phyloP scores from a whole-genome alignment of 2,888 invertebrate species.

The Pyrochroa serraticornis region DNA sequence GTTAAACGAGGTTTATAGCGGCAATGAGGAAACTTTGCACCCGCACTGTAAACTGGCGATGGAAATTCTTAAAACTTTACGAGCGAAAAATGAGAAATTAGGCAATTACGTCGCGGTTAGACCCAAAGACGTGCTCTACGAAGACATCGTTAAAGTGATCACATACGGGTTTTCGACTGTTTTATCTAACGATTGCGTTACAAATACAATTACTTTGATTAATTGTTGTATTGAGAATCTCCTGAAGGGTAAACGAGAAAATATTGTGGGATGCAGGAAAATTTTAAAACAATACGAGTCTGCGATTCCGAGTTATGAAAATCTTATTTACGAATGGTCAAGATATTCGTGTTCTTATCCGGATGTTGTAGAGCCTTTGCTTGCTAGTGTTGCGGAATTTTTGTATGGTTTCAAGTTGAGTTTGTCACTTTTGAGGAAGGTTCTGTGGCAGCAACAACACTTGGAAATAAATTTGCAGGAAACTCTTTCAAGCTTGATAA shows the following conservation, averaged over 20 bases:
- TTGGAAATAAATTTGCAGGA: slow-evolving; percentile 40
- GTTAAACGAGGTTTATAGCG: slow-evolving; percentile 58
- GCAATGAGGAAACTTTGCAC: slow-evolving; percentile 56
- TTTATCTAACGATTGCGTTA: slow-evolving; percentile 35
- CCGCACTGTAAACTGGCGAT: slow-evolving; percentile 59
- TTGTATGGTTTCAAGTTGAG: slow-evolving; percentile 67
- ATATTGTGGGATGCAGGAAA: neutral
- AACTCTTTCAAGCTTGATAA: slow-evolving; percentile 59
- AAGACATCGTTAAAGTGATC: slow-evolving; percentile 62
- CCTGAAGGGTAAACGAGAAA: slow-evolving; percentile 4
- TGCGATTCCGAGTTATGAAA: slow-evolving; percentile 40
- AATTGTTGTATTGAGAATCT: slow-evolving; percentile 27
- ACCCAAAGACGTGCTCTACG: slow-evolving; percentile 61
- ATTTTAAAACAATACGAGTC: slow-evolving; percentile 33
- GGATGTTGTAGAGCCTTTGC: slow-evolving; percentile 77
- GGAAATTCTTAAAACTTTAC: slow-evolving; percentile 54
- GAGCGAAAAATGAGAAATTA: slow-evolving; percentile 45
- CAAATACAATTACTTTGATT: slow-evolving; percentile 28
- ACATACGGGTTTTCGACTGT: slow-evolving; percentile 43
- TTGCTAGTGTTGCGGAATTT: slow-evolving; percentile 71
- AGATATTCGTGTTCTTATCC: slow-evolving; percentile 72
- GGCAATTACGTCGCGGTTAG: slow-evolving; percentile 62
- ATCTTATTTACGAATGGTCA: slow-evolving; percentile 60
- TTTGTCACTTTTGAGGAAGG: slow-evolving; percentile 62
- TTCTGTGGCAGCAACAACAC: slow-evolving; percentile 47